Base-by-base conservation (phyloP, 2,888 invertebrate genomes). In the Emmelina monodactyla region DNA sequence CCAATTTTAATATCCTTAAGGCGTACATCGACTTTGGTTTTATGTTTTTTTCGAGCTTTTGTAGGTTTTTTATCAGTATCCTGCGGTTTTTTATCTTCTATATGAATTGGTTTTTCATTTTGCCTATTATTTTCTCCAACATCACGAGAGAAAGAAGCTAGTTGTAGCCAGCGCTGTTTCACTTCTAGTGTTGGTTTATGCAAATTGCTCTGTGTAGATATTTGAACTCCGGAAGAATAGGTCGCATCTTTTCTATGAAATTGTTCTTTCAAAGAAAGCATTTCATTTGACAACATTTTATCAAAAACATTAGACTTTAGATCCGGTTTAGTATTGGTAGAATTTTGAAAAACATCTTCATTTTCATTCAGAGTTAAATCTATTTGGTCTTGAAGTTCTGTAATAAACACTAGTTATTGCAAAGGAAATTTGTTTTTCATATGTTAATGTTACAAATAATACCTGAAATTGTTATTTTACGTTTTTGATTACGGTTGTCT, bases 251-350 rank as follows among this genome's bases (percentile, higher is more conserved):
- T 61, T 38, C 58, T 57, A 31, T 61, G 53, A 28, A 62, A 53
- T 32, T 57, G 54, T 34, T 64, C 56, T 37, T 70, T 66, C 13
- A 65, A 58, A n/a, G 57, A 61, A 22, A 65, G 46, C 59, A 71
- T 66, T 50, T 73, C 68, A 32, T 75, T 61, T 2, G 63, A 63
- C 10, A 69, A 46, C 60, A 65, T 64, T 58, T 64, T 68, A 35
- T 69, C 68, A 32, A 67, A 65, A 2, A 58, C 41, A 37, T 71
- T 66, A 1, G 51, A 56, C 52, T 65, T 67, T 16, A 65, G 56
- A 46, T 70, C 60, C 22, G 45, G 39, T 34, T 45, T 46, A 2
- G 36, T 36, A 16, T 40, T 47, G 22, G 52, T 47, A 25, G 47
- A 32, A 42, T 56, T 55, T 38, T 46, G 38, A 22, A 51, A 37